phyloP scores from a whole-genome alignment of 1,140 invertebrate species.

The Euwallacea similis region DNA sequence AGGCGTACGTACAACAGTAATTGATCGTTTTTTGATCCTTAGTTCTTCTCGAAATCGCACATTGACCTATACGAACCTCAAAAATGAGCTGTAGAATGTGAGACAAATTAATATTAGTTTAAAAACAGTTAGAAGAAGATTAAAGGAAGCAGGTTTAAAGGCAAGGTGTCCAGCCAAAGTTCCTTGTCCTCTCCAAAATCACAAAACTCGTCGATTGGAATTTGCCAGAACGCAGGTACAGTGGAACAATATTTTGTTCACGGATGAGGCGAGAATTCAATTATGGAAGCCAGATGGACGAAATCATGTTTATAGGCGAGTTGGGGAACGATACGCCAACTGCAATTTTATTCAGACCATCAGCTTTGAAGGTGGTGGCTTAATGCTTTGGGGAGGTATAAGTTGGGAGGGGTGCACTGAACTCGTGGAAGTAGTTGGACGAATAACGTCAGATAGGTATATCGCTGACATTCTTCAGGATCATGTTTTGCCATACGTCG shows the following conservation, averaged over 20 bases:
- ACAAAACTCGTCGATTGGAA: slow-evolving; percentile 18
- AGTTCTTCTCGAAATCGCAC: slow-evolving; percentile 6
- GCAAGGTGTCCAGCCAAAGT: slow-evolving; percentile 5
- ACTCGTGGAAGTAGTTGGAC: slow-evolving; percentile 18
- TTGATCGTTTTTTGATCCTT: slow-evolving; percentile 14
- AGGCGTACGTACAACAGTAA: slow-evolving; percentile 8
- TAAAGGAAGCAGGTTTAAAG: too few relatives aligned
- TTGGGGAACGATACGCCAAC: slow-evolving; percentile 12
- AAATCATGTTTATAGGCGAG: slow-evolving; percentile 10
- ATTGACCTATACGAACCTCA: slow-evolving; percentile 10
- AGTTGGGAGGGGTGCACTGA: slow-evolving; percentile 19
- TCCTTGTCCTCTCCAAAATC: background rate
- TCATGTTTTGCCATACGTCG: slow-evolving; percentile 25
- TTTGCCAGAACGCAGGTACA: background rate
- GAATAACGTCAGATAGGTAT: slow-evolving; percentile 10
- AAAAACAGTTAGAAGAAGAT: slow-evolving; percentile 3
- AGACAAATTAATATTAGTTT: background rate
- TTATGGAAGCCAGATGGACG: slow-evolving; percentile 1
- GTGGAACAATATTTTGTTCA: slow-evolving; percentile 16
- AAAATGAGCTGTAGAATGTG: slow-evolving; percentile 7
- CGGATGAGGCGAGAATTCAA: slow-evolving; percentile 9
- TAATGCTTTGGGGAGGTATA: slow-evolving; percentile 16
- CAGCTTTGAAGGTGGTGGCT: slow-evolving; percentile 11
- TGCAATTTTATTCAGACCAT: slow-evolving; percentile 17
- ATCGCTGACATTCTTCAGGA: background rate